Base-by-base conservation (phyloP, 1,140 invertebrate genomes). In the Campoletis sonorensis region DNA sequence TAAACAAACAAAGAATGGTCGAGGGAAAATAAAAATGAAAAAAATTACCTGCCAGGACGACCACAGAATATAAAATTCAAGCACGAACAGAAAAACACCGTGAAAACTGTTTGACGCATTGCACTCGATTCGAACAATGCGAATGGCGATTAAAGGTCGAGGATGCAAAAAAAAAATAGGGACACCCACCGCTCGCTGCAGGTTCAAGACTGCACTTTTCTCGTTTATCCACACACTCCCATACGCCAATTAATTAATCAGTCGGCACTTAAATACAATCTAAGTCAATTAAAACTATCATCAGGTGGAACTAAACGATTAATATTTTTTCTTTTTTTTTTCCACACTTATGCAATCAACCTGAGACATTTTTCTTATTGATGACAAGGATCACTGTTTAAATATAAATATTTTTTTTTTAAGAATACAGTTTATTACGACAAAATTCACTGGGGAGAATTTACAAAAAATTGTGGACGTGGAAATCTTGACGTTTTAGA, bases 251-350 rank as follows among this genome's bases (percentile, higher is more conserved):
- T 75, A 84, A 84, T 84, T 79, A 82, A 84, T 82, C n/a, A 64
- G 27, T 68, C 33, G 80, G 80, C 77, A 84, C 81, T 88, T 87
- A 88, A 70, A 75, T 79, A 82, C 85, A 87, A 89, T 89, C 84
- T 85, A 87, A 15, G 80, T 83, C 83, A 89, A 90, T 90, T 87
- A 81, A 67, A 83, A 85, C 64, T 87, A 81, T 84, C 61, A 71
- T 83, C 77, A 83, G 82, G 82, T 80, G 71, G 58, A 71, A 54
- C 49, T 30, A 37, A 77, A 77, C 73, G 54, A 77, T 77, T 73
- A 45, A 61, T 4, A 33, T 79, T 72, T 58, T 85, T 82, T 75
- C 18, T 79, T 73, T 40, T 72, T 58, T 85, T 82, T 75, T 21
- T 79, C 68, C 30, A 49, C 51, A 51, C 16, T 70, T 73, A 83